Evolutionary conservation across 53 echinoderm and acorn worm genomes (phyloP).

Genomic region (Crossaster papposus): DNA sequence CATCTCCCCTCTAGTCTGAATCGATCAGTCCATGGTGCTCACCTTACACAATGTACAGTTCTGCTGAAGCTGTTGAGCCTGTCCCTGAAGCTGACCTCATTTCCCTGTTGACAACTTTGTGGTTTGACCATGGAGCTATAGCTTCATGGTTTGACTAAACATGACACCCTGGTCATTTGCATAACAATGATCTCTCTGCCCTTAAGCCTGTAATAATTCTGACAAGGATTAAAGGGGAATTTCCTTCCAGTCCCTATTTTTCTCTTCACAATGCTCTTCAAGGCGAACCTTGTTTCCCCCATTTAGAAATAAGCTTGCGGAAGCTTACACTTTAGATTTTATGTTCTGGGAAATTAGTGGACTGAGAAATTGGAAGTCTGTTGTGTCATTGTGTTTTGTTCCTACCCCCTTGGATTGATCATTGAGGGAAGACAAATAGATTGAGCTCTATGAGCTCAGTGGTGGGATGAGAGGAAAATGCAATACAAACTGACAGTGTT

Average conservation of each 20-base stretch:
- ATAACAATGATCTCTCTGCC: slow-evolving; percentile 39
- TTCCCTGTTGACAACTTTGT: slow-evolving; percentile 38
- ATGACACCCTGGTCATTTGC: slow-evolving; percentile 48
- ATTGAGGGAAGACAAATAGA: neutral
- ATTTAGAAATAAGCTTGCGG: neutral
- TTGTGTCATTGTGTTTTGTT: neutral
- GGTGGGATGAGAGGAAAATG: neutral
- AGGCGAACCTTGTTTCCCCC: neutral
- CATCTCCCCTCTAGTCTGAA: neutral
- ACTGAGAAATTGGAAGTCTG: neutral
- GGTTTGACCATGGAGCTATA: slow-evolving; percentile 18
- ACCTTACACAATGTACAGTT: neutral
- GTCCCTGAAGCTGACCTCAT: slow-evolving; percentile 53
- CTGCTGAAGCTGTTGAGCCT: slow-evolving; percentile 33
- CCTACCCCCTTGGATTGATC: neutral
- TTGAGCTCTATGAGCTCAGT: neutral
- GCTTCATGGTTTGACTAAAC: slow-evolving; percentile 9
- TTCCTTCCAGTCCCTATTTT: neutral
- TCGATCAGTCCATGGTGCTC: neutral
- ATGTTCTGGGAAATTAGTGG: neutral
- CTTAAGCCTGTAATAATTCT: slow-evolving; percentile 4
- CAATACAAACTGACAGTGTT: neutral
- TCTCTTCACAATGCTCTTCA: neutral
- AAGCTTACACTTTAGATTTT: slow-evolving; percentile 2
- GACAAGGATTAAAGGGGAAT: neutral